phyloP scores from a whole-genome alignment of 2,113 vertebrate genomes.

The Salvelinus alpinus region DNA sequence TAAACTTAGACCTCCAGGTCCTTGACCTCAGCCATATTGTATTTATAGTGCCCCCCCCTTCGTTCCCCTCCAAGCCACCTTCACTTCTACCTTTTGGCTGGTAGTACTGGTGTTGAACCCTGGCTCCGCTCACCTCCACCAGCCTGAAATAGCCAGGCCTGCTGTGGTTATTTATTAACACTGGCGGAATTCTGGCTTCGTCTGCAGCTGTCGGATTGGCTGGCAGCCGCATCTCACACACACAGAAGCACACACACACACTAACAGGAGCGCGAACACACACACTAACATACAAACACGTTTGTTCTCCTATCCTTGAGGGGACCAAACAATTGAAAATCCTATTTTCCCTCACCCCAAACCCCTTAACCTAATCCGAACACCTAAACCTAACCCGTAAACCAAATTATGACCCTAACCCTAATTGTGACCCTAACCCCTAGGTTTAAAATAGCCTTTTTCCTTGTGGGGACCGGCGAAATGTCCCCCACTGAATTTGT shows the following conservation, averaged over 20 bases:
- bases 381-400: too few species aligned
- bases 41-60: background rate
- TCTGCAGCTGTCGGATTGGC: conserved; percentile 47
- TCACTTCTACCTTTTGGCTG: conserved; percentile 10
- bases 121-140: conserved; percentile 24
- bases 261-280: background rate
- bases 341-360: too few species aligned
- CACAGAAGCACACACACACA: background rate
- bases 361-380: too few species aligned
- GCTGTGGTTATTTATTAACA: conserved; percentile 58
- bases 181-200: conserved; percentile 55
- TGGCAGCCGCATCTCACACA: conserved; percentile 36
- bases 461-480: too few species aligned
- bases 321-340: too few species aligned
- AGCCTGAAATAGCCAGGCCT: conserved; percentile 44
- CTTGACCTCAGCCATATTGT: background rate
- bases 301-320: too few species aligned
- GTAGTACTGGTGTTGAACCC: conserved; percentile 15
- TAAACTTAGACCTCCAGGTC: too few species aligned
- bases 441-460: too few species aligned
- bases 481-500: too few species aligned
- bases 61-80: conserved; percentile 10
- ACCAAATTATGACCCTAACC: too few species aligned
- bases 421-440: too few species aligned
- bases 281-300: background rate